A percentile compares a stretch with the other conserved stretches of the same genome.
Evolutionary conservation across 2,113 vertebrate species (phyloP).

Genomic region (Polyodon spathula): DNA sequence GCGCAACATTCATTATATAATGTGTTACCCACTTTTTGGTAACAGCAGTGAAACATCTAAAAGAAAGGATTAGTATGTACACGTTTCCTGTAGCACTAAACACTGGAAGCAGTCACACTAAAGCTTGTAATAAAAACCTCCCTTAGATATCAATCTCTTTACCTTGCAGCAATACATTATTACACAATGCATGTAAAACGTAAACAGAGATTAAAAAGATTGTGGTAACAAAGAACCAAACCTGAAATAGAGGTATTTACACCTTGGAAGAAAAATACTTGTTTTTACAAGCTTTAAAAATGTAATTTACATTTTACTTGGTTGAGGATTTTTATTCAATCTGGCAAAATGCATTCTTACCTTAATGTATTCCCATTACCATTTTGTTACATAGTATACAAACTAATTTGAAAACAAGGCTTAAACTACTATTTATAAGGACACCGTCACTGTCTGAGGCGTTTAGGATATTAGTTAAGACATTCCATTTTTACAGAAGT

Average conservation of each 20-base stretch:
- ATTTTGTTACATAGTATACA: constrained; percentile 57
- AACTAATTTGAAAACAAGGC: constrained; percentile 45
- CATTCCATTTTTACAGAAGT: constrained; percentile 42
- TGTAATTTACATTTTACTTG: constrained; percentile 21
- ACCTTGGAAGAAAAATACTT: constrained; percentile 19
- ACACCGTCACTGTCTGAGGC: constrained; percentile 33
- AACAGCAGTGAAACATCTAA: constrained; percentile 15
- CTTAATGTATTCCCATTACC: constrained; percentile 49
- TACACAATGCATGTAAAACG: constrained; percentile 28
- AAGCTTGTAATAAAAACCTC: constrained; percentile 17
- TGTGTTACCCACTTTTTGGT: not conserved
- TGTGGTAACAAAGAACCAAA: not conserved
- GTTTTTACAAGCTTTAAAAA: constrained; percentile 36
- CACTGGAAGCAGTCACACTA: constrained; percentile 17
- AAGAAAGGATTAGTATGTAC: constrained; percentile 29
- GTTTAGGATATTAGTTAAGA: constrained; percentile 29
- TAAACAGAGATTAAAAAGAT: constrained; percentile 20
- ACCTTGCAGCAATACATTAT: constrained; percentile 1
- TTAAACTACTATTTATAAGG: constrained; percentile 40
- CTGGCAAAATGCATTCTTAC: constrained; percentile 53
- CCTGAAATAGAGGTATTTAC: constrained; percentile 36
- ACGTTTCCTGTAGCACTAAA: constrained; percentile 2
- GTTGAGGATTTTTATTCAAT: constrained; percentile 11
- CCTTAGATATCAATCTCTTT: no score
- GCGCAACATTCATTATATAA: not conserved